These are phyloP conservation scores for Speoplatyrhinus poulsoni DNA, from an alignment of 2,113 vertebrate species.

Conservation along the genomic window DNA sequence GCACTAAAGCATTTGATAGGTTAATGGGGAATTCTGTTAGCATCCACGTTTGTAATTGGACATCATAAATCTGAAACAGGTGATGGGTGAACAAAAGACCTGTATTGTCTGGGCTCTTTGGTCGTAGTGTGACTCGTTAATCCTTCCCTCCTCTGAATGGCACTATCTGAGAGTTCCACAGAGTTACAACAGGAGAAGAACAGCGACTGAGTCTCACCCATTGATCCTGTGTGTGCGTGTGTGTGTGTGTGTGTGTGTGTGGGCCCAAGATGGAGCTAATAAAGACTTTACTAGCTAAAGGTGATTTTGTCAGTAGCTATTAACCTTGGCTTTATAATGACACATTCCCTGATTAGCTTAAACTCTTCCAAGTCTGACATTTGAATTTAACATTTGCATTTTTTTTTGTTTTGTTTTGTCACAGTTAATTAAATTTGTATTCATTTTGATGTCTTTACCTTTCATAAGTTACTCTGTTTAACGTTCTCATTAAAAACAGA, in stretches of 20 bases:
- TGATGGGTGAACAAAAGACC: constrained; percentile 84
- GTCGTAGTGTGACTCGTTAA: constrained; percentile 82
- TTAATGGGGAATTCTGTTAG: constrained; percentile 85
- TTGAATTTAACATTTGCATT: constrained; percentile 33
- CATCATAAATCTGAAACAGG: constrained; percentile 89
- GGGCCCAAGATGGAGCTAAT: constrained; percentile 31
- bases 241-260: constrained; percentile 15
- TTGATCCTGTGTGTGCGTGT: constrained; percentile 72
- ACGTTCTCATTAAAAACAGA: constrained; percentile 26
- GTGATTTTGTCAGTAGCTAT: constrained; percentile 65
- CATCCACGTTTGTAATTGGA: constrained; percentile 80
- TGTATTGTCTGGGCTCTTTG: constrained; percentile 78
- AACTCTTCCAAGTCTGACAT: constrained; percentile 56
- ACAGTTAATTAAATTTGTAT: constrained; percentile 25
- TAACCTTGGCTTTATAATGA: constrained; percentile 65
- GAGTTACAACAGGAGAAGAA: constrained; percentile 79
- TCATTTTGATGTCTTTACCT: constrained; percentile 19
- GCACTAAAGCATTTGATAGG: constrained; percentile 80
- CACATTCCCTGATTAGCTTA: constrained; percentile 63
- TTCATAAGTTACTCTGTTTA: constrained; percentile 30
- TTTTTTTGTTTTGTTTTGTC: constrained; percentile 12
- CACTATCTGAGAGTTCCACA: constrained; percentile 2
- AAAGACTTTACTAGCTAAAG: constrained; percentile 52
- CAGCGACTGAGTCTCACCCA: constrained; percentile 71
- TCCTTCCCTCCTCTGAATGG: constrained; percentile 67